Percentiles rank a stretch among this genome's conserved stretches.
Conservation (phyloP, 2,888 invertebrate genomes). For the Dendrolimus pini region DNA sequence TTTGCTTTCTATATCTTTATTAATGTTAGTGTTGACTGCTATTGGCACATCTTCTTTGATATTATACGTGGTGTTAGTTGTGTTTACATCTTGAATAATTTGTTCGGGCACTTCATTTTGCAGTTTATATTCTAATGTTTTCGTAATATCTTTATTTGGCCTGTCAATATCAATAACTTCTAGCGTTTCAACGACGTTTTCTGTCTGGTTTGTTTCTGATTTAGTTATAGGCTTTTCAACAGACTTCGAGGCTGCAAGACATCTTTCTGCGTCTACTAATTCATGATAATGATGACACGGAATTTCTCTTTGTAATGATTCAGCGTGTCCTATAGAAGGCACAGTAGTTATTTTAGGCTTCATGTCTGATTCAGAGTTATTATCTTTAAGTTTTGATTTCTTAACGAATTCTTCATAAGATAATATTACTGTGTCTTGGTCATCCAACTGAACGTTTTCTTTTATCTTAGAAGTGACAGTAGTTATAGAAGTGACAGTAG, state of each 20-base stretch:
- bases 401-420: too few relatives aligned
- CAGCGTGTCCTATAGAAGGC: background rate
- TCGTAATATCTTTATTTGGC: constrained; percentile 10
- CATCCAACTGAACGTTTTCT: too few relatives aligned
- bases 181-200: too few relatives aligned
- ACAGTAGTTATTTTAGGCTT: background rate
- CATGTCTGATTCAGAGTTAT: too few relatives aligned
- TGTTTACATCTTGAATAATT: constrained; percentile 16
- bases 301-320: background rate
- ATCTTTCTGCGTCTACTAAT: constrained; percentile 32
- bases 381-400: too few relatives aligned
- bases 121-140: constrained; percentile 4
- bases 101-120: constrained; percentile 11
- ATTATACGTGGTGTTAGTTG: background rate
- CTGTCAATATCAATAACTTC: constrained; percentile 16
- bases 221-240: background rate
- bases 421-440: too few relatives aligned
- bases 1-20: too few relatives aligned
- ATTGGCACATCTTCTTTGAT: background rate
- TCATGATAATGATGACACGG: background rate
- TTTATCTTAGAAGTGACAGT: background rate
- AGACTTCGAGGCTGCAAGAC: constrained; percentile 15
- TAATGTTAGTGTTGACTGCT: background rate
- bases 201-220: too few relatives aligned
- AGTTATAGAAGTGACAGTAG: background rate